Conservation (phyloP, 2,113 vertebrate species). For the Mastomys coucha region DNA sequence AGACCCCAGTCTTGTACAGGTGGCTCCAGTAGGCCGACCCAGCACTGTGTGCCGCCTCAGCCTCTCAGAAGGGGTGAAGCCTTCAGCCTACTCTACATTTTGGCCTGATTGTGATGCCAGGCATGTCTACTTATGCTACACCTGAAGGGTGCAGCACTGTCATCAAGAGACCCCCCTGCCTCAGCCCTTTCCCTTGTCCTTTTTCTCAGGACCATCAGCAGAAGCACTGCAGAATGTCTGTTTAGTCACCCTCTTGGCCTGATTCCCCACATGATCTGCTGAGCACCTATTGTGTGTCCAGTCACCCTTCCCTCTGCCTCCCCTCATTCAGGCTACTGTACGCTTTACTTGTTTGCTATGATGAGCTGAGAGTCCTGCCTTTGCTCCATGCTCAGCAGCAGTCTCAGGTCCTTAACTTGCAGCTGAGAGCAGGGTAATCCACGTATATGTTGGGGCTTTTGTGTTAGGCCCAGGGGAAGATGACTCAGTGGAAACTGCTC, state of each 20-base stretch:
- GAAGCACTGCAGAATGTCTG: neutral
- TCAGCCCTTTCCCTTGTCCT: neutral
- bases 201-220: neutral
- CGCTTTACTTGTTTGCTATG: neutral
- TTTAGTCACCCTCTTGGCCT: neutral
- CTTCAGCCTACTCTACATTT: neutral
- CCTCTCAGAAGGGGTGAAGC: neutral
- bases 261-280: neutral
- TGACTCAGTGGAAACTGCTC: neutral
- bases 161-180: neutral
- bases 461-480: neutral
- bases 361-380: neutral
- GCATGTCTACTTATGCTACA: neutral
- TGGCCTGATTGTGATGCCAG: neutral
- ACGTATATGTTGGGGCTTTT: neutral
- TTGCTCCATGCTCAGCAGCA: neutral
- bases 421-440: neutral
- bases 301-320: neutral
- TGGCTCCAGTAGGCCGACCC: neutral
- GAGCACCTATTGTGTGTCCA: rapidly evolving
- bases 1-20: neutral
- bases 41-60: neutral
- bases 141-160: neutral
- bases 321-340: neutral
- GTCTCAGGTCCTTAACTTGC: neutral